phyloP scores from a whole-genome alignment of 1,140 invertebrate genomes.

The Ooceraea biroi region DNA sequence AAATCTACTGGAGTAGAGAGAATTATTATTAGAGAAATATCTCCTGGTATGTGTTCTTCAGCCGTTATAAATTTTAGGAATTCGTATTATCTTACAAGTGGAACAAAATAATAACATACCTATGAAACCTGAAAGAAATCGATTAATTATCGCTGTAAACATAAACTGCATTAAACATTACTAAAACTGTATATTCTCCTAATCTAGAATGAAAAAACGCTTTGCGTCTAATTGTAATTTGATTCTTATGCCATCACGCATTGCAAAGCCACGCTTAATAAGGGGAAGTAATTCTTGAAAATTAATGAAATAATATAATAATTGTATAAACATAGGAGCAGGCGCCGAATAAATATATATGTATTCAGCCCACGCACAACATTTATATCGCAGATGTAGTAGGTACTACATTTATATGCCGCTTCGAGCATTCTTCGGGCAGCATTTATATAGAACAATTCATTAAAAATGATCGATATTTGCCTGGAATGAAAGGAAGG shows the following conservation, averaged over 20 bases:
- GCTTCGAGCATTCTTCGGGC: constrained; percentile 50
- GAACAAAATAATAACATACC: constrained; percentile 87
- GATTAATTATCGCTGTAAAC: constrained; percentile 83
- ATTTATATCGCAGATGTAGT: constrained; percentile 50
- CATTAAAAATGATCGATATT: constrained; percentile 55
- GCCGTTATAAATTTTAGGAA: constrained; percentile 75
- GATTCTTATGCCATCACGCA: constrained; percentile 68
- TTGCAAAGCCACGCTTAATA: constrained; percentile 59
- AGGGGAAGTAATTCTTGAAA: constrained; percentile 57
- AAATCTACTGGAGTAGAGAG: constrained; percentile 78
- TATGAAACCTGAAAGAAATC: constrained; percentile 84
- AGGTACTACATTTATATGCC: constrained; percentile 58
- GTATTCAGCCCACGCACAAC: constrained; percentile 56
- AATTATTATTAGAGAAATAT: constrained; percentile 78
- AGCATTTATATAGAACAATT: constrained; percentile 47
- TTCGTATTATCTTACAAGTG: constrained; percentile 80
- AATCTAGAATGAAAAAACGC: constrained; percentile 56
- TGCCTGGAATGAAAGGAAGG: constrained; percentile 45
- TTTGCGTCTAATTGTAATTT: constrained; percentile 67
- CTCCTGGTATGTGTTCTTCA: constrained; percentile 78
- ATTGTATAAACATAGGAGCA: constrained; percentile 46
- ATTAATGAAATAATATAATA: constrained; percentile 60
- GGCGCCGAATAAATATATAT: constrained; percentile 61
- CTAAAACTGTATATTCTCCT: constrained; percentile 51
- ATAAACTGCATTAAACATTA: constrained; percentile 74